phyloP scores from a whole-genome alignment of 2,888 invertebrate species.

The Synergus japonicus region DNA sequence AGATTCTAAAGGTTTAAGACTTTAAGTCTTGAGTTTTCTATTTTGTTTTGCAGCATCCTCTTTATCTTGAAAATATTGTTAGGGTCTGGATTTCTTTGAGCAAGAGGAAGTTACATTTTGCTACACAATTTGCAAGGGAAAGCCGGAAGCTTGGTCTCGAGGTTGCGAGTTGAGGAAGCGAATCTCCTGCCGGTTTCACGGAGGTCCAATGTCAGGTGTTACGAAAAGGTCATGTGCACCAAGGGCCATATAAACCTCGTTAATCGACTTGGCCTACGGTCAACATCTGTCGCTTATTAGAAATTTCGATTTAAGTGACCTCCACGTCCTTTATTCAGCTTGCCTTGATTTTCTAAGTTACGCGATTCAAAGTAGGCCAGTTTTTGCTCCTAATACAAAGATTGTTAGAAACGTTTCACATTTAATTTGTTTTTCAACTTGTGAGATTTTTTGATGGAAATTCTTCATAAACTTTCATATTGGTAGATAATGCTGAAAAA shows the following conservation, averaged over 20 bases:
- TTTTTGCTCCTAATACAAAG: not conserved
- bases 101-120: slow-evolving; percentile 21
- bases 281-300: slow-evolving; percentile 40
- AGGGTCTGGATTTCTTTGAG: slow-evolving; percentile 21
- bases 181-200: slow-evolving; percentile 38
- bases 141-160: slow-evolving; percentile 61
- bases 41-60: not conserved
- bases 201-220: slow-evolving; percentile 43
- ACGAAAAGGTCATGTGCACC: slow-evolving; percentile 31
- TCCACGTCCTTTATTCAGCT: slow-evolving; percentile 19
- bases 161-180: slow-evolving; percentile 41
- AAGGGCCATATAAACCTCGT: slow-evolving; percentile 32
- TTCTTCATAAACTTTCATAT: too few relatives aligned
- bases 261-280: slow-evolving; percentile 39
- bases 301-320: slow-evolving; percentile 35
- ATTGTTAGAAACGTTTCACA: not conserved
- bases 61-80: slow-evolving; percentile 10
- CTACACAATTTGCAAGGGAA: slow-evolving; percentile 61
- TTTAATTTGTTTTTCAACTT: too few relatives aligned
- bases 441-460: too few relatives aligned
- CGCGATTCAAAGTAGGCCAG: not conserved
- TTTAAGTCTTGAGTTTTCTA: not conserved
- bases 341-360: slow-evolving; percentile 15
- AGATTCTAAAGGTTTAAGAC: not conserved
- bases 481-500: too few relatives aligned